Evolutionary conservation across 1,140 invertebrate genomes (phyloP), one percentile per base, ranked within the genome.

Genomic region (Halesus radiatus): DNA sequence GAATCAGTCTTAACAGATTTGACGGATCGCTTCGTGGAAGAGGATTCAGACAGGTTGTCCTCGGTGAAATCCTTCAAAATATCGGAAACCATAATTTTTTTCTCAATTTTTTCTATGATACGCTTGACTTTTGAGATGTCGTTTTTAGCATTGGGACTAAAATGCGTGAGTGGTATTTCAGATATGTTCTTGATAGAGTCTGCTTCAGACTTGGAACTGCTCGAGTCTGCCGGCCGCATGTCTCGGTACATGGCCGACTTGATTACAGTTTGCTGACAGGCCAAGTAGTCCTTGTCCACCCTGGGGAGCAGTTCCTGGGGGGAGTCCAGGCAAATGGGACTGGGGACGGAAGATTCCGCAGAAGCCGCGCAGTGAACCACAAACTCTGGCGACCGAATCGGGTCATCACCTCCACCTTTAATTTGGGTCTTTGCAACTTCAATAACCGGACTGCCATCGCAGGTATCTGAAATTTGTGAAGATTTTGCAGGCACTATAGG

Each of bases 11-110:
- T 54, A 1, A 23, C 10, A n/a, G n/a, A 23, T n/a, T 74, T 26
- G 8, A 20, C 8, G 18, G 54, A 23, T 22, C 4, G 8, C 15
- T 18, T 23, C 10, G 2, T 0, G 22, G 45, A 72, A 18, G 68
- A 20, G 18, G 10, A 50, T 53, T 53, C 68, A 10, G 68, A 72
- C 45, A 53, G 1, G 16, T 16, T 8, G 15, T 72, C 68, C 3
- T 52, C 45, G 6, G 68, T 10, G 22, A 75, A 75, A 75, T 75
- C 72, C 32, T 75, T 26, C n/a, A 75, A 58, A 56, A 75, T 75
- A 22, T 72, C 50, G 1, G 50, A 16, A 13, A 70, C 37, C 8
- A 53, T 3, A 0, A 72, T 53, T 23, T 72, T 72, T 37, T 53
- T 50, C 16, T 72, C 68, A 22, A 72, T 20, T 23, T 53, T 53